Evolutionary conservation across 2,888 invertebrate species (phyloP).

Genomic region (Holacanthella duospinosa): DNA sequence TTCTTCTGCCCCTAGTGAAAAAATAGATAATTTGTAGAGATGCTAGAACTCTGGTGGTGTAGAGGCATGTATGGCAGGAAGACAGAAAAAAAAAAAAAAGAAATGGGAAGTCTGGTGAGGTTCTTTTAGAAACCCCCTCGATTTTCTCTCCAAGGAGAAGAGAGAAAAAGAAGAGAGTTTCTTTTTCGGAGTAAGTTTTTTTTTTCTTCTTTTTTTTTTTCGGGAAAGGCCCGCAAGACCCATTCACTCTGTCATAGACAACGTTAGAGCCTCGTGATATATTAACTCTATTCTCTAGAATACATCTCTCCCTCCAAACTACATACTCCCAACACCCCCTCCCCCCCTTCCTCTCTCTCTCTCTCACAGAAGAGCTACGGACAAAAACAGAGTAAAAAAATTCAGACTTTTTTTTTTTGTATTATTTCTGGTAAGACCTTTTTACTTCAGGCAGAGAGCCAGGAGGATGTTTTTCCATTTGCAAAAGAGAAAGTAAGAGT

Average conservation of each 20-base stretch:
- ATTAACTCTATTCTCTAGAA: conserved; percentile 41
- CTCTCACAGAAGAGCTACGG: too few species aligned
- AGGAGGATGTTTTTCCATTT: too few species aligned
- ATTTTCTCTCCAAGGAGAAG: conserved; percentile 13
- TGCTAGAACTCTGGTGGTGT: background rate
- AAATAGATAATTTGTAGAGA: conserved; percentile 21
- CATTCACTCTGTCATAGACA: conserved; percentile 42
- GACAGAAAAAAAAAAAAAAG: conserved; percentile 4
- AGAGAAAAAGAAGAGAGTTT: conserved; percentile 6
- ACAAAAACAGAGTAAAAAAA: background rate
- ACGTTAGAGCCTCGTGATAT: conserved; percentile 41
- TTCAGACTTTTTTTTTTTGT: background rate
- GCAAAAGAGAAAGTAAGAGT: too few species aligned
- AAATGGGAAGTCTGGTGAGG: background rate
- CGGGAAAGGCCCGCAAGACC: conserved; percentile 33
- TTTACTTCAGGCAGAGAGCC: too few species aligned
- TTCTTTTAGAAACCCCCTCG: conserved; percentile 23
- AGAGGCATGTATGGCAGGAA: background rate
- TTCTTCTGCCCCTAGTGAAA: conserved; percentile 16
- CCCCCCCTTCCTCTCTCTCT: too few species aligned
- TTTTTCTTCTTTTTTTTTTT: conserved; percentile 13
- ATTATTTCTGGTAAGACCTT: too few species aligned
- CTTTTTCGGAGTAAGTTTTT: conserved; percentile 13
- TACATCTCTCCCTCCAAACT: conserved; percentile 18
- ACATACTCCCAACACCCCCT: conserved; percentile 10